Evolutionary conservation across 2,797 vertebrate genomes (phyloP), one percentile per base, ranked within the genome.

Genomic region (Sarcophilus harrisii): DNA sequence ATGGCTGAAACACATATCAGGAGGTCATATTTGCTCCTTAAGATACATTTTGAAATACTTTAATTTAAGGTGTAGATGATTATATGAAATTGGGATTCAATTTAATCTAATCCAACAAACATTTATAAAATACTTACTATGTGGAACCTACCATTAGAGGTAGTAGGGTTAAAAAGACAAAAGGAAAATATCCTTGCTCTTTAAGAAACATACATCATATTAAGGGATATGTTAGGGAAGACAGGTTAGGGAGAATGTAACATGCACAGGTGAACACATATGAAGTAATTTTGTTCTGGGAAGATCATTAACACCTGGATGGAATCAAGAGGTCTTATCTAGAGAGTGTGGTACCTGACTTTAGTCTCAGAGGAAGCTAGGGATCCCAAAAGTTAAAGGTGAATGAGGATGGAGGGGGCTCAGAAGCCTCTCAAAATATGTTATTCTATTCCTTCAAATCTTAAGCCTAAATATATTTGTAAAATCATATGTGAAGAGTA

Each of bases 351-450:
- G 1, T 21, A 45, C n/a, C n/a, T 81, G n/a, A 45, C 21, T 49
- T 45, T 81, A 81, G 16, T 16, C 32, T 73, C 38, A 73, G 16
- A 73, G 62, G 12, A 73, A n/a, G 32, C 1, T 16, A 90, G 29
- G 93, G 62, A 90, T 30, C 91, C 92, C 94, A 57, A 96, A 92
- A 93, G 92, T 93, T 90, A 28, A 81, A 52, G 93, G 89, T 73
- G n/a, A 92, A 87, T 81, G 21, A 27, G 3, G 9, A 58, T n/a
- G 30, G 21, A 95, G 38, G 57, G 52, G 16, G 90, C 59, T 91
- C 30, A 90, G 90, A 81, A 52, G 24, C 57, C 12, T 1, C 30
- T 91, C 49, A 89, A 95, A 89, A 91, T 89, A 90, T 66, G 54
- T 90, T 90, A 93, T 93, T 49, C 29, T 95, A 10, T 91, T 95